phyloP scores from a whole-genome alignment of 2,113 vertebrate genomes.

The Brachionichthys hirsutus region DNA sequence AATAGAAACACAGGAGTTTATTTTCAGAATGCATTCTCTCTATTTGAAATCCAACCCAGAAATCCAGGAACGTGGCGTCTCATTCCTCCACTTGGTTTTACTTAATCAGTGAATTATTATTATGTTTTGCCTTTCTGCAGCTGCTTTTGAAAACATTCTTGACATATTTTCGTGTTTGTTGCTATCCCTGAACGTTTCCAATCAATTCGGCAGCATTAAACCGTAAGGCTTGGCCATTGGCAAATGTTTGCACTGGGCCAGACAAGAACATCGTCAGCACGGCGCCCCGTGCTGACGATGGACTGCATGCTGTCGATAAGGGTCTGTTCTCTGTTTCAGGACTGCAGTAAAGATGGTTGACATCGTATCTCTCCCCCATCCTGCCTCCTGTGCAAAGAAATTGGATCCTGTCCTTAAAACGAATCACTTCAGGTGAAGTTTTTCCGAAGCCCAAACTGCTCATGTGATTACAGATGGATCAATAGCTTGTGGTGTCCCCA shows the following conservation, averaged over 20 bases:
- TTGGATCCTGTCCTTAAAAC: conserved; percentile 65
- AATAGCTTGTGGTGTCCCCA: conserved; percentile 66
- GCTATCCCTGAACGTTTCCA: background rate
- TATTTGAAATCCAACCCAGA: conserved; percentile 24
- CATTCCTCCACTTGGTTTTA: conserved; percentile 24
- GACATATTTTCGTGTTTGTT: conserved; percentile 7
- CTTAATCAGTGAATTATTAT: conserved; percentile 10
- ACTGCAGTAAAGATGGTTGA: conserved; percentile 55
- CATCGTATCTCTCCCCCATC: conserved; percentile 32
- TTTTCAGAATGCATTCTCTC: conserved; percentile 1
- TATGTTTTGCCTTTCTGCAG: conserved; percentile 2
- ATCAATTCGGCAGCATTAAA: background rate
- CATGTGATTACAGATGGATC: conserved; percentile 77
- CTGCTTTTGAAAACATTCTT: conserved; percentile 4
- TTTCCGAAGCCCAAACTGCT: conserved; percentile 72
- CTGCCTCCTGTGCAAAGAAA: conserved; percentile 56
- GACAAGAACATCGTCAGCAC: conserved; percentile 17
- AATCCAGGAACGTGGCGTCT: conserved; percentile 35
- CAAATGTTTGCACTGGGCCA: conserved; percentile 32
- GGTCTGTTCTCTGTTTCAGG: conserved; percentile 48
- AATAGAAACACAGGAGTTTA: conserved; percentile 12
- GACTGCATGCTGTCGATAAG: conserved; percentile 41
- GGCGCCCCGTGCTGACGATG: conserved; percentile 38
- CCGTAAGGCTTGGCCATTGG: conserved; percentile 12
- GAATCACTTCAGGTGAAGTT: conserved; percentile 75